Evolutionary conservation across 1,140 invertebrate genomes (phyloP).

Genomic region (Pseudobourletiella spinata): DNA sequence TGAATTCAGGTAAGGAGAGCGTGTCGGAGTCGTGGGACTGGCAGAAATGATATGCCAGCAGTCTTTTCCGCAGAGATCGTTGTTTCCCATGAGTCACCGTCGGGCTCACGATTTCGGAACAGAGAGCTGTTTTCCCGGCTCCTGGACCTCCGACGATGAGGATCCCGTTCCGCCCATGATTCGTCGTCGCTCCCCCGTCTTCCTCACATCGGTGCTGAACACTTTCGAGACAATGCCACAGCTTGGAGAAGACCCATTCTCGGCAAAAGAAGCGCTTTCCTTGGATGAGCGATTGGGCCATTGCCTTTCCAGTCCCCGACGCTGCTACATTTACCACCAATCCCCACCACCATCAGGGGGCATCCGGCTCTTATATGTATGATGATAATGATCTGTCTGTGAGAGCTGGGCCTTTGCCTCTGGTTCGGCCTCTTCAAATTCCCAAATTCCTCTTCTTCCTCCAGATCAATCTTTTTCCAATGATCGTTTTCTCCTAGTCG

Average conservation of each 20-base stretch:
- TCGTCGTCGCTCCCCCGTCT: slow-evolving; percentile 39
- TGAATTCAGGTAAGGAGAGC: slow-evolving; percentile 71
- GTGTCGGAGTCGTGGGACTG: slow-evolving; percentile 53
- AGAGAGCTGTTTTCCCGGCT: slow-evolving; percentile 67
- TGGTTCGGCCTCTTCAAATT: too few relatives aligned
- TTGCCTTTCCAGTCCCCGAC: slow-evolving; percentile 3
- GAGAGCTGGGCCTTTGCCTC: too few relatives aligned
- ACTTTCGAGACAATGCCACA: slow-evolving; percentile 75
- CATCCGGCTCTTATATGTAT: too few relatives aligned
- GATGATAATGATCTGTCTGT: too few relatives aligned
- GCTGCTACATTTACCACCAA: neutral
- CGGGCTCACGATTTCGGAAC: slow-evolving; percentile 69
- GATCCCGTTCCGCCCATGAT: slow-evolving; percentile 51
- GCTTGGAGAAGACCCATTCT: slow-evolving; percentile 91
- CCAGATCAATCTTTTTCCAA: too few relatives aligned
- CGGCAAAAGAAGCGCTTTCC: slow-evolving; percentile 65
- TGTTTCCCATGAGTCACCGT: slow-evolving; percentile 65
- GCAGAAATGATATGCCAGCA: slow-evolving; percentile 75
- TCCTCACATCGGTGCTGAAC: slow-evolving; percentile 56
- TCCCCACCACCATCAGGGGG: too few relatives aligned
- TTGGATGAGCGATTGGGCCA: slow-evolving; percentile 40
- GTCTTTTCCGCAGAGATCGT: slow-evolving; percentile 58
- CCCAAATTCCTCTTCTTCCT: too few relatives aligned
- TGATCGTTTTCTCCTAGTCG: too few relatives aligned
- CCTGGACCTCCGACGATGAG: slow-evolving; percentile 78